Evolutionary conservation across 2,888 invertebrate genomes (phyloP), one percentile per base, ranked within the genome.

Genomic region (Carterocephalus palaemon): DNA sequence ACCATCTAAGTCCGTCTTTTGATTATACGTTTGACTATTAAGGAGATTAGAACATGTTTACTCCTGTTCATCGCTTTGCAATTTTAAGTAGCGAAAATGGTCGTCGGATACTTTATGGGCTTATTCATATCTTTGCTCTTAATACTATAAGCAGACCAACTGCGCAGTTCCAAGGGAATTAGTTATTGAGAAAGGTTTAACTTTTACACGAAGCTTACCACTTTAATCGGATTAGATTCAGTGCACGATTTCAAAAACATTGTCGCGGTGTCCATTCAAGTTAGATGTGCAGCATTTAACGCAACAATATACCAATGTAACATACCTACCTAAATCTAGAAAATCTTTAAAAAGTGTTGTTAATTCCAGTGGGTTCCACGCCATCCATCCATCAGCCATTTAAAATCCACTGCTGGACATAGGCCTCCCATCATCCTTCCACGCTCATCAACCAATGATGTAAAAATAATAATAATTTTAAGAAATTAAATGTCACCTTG

Each of bases 101-200:
- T 19, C 22, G 47, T 43, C 51, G 53, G 50, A 15, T 16, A 33
- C 48, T 50, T 52, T 50, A 51, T 42, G 28, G 29, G 53, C 52
- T 54, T 56, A 53, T 37, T n/a, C n/a, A n/a, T 40, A 15, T 13
- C 8, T 24, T 24, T 37, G n/a, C 8, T 8, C 17, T n/a, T n/a
- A n/a, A n/a, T n/a, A n/a, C n/a, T n/a, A n/a, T n/a, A n/a, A n/a
- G n/a, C n/a, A n/a, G n/a, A n/a, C n/a, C n/a, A n/a, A n/a, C n/a
- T 26, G 26, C 26, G 19, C n/a, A 20, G 4, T 33, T 32, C 19
- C 19, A 4, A 31, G 4, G 31, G 33, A 8, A 33, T 33, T 34
- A 22, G 22, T 34, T 23, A 8, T 12, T 6, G 22, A 2, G 22
- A 2, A 12, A 15, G 4, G 1, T 26, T 26, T 16, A 19, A 5